phyloP scores from a whole-genome alignment of 1,140 invertebrate genomes.

The Trachelipus rathkii region DNA sequence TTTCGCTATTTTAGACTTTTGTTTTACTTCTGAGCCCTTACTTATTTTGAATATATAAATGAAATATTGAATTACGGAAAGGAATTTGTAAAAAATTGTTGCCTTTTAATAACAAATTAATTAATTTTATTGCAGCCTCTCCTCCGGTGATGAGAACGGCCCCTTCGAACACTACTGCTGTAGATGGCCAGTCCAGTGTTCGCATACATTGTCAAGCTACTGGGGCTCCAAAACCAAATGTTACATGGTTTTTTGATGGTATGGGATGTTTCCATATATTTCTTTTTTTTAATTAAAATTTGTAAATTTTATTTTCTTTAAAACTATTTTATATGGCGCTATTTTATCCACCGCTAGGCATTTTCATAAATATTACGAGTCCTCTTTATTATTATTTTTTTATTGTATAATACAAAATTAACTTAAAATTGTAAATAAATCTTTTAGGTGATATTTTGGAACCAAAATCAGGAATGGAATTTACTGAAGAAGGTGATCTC shows the following conservation, averaged over 20 bases:
- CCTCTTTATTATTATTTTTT: not conserved
- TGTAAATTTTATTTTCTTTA: no score
- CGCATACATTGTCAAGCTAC: slow-evolving; percentile 72
- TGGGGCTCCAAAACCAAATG: slow-evolving; percentile 81
- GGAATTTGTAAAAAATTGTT: not conserved
- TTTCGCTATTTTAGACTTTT: no score
- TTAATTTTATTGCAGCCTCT: slow-evolving; percentile 61
- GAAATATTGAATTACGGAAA: not conserved
- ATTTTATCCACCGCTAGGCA: no score
- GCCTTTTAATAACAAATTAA: not conserved
- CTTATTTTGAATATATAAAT: not conserved
- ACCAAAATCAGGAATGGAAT: slow-evolving; percentile 57
- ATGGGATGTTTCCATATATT: slow-evolving; percentile 32
- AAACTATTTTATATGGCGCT: no score
- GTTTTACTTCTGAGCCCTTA: no score
- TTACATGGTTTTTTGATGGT: slow-evolving; percentile 90
- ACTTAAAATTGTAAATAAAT: slow-evolving; percentile 30
- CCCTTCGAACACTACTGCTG: slow-evolving; percentile 78
- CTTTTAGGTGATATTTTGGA: not conserved
- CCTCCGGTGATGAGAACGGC: slow-evolving; percentile 73
- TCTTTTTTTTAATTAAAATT: no score
- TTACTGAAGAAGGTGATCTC: slow-evolving; percentile 77
- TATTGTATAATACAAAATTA: slow-evolving; percentile 24
- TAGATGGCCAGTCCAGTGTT: slow-evolving; percentile 86
- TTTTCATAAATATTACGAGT: no score